Evolutionary conservation across 2,888 invertebrate species (phyloP).

Genomic region (Cantharis flavilabris): DNA sequence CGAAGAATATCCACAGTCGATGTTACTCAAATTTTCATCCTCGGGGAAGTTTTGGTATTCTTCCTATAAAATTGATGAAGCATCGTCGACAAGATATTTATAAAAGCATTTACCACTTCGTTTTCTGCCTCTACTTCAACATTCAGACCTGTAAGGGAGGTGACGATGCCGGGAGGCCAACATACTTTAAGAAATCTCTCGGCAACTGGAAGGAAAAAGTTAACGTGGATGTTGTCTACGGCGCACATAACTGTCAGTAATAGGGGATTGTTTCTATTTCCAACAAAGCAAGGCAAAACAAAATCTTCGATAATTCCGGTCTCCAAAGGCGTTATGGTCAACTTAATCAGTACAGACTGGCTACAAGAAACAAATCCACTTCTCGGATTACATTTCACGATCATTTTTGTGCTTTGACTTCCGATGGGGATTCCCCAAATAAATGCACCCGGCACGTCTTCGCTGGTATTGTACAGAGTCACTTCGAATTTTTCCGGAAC

Average conservation of each 20-base stretch:
- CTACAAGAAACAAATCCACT: constrained; percentile 42
- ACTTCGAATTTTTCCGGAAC: constrained; percentile 35
- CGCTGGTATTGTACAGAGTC: constrained; percentile 47
- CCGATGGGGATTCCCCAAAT: constrained; percentile 41
- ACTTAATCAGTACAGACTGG: constrained; percentile 27
- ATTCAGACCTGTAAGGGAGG: background rate
- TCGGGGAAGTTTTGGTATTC: background rate
- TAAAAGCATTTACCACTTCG: background rate
- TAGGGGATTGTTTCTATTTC: constrained; percentile 40
- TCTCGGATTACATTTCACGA: constrained; percentile 25
- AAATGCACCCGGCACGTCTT: constrained; percentile 18
- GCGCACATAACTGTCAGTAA: constrained; percentile 48
- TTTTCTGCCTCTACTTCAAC: background rate
- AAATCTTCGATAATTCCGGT: constrained; percentile 50
- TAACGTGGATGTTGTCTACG: constrained; percentile 48
- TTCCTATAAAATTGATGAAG: background rate
- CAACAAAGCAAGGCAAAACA: constrained; percentile 52
- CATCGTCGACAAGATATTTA: background rate
- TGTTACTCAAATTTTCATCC: background rate
- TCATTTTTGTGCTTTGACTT: constrained; percentile 35
- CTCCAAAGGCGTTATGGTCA: constrained; percentile 44
- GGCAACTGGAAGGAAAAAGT: constrained; percentile 47
- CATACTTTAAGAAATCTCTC: constrained; percentile 35
- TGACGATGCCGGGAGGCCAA: constrained; percentile 38
- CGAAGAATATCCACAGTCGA: background rate